Base-by-base conservation (phyloP, 2,113 vertebrate species). In the Mixornis gularis region DNA sequence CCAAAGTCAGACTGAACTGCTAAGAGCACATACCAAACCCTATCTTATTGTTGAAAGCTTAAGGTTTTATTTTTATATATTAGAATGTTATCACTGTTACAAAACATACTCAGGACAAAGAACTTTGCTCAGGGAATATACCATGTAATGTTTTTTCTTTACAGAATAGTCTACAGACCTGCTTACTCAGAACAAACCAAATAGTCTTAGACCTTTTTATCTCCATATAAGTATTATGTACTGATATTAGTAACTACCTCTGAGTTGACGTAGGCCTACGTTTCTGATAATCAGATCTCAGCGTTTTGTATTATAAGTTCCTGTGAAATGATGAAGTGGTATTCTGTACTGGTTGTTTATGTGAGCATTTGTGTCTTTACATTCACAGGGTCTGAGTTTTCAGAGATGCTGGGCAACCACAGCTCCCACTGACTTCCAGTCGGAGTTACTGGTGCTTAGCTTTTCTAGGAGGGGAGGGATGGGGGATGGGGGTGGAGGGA, bases 61-160 rank as follows among this genome's bases (percentile, higher is more conserved):
- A 95, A 97, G 94, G 93, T 97, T 98, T 98, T 98, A 98, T 98
- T 98, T 98, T 98, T 98, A 95, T 98, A 98, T 98, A 97, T 97
- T 94, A 97, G 85, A 98, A 98, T 97, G 97, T 97, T 97, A 91
- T 97, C 98, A 98, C 93, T 97, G 89, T 98, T 97, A 96, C 97
- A 98, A 97, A 98, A 98, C 98, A 98, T 97, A 97, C 99, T 99
- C 99, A 99, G 99, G 99, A 99, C 98, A 98, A 99, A 98, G 95
- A 99, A 98, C 98, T 99, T 98, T 98, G 98, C 99, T 99, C 99
- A 99, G 99, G 99, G 99, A 99, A 99, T 98, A 98, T 98, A 98
- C 98, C 98, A 98, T 98, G 97, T 98, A 95, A 97, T 98, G 85
- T 83, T 96, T 98, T 97, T 98, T 98, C 97, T 98, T 98, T 98